Conservation (phyloP, 1,140 invertebrate species). For the Popillia japonica region DNA sequence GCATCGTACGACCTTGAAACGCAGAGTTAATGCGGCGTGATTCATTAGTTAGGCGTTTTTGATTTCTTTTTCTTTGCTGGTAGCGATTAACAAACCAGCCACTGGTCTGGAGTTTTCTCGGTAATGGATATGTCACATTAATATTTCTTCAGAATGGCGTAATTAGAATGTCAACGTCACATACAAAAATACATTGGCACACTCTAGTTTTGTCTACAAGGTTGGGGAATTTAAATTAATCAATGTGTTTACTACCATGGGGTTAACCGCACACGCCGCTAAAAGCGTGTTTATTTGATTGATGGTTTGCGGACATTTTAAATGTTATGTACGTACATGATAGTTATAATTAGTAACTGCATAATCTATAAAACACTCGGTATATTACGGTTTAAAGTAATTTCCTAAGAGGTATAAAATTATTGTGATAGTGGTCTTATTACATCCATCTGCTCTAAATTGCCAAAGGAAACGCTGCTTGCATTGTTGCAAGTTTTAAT, state of each 20-base stretch:
- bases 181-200: conserved; percentile 19
- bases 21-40: neutral
- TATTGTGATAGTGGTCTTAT: neutral
- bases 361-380: no score
- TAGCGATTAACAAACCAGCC: conserved; percentile 20
- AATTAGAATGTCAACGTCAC: conserved; percentile 26
- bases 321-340: no score
- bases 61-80: conserved; percentile 22
- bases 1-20: conserved; percentile 19
- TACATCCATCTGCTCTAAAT: neutral
- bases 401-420: neutral
- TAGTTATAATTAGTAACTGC: no score
- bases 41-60: conserved; percentile 30
- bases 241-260: neutral
- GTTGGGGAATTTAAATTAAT: neutral
- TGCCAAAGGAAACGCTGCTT: neutral
- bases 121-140: conserved; percentile 16
- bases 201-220: neutral
- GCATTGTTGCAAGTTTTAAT: conserved; percentile 6
- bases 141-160: neutral
- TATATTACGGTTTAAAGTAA: neutral
- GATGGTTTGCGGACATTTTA: neutral
- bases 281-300: neutral
- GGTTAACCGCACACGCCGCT: neutral
- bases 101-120: conserved; percentile 6